A percentile compares a stretch with the other conserved stretches of the same genome.
Conservation (phyloP, 2,888 invertebrate species). For the Mesopsocus fuscifrons region DNA sequence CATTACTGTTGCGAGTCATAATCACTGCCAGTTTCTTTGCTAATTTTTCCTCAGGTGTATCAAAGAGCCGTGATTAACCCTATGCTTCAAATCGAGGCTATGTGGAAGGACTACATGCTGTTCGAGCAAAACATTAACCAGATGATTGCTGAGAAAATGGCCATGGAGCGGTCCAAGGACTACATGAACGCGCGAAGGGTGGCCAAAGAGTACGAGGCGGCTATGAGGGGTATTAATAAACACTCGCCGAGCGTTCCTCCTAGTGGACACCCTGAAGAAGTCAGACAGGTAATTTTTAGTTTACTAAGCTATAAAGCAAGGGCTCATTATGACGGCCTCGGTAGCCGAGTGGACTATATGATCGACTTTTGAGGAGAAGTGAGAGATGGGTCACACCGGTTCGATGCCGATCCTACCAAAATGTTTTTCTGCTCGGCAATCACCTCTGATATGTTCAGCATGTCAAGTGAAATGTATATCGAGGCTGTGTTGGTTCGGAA, state of each 20-base stretch:
- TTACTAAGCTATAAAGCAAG: not conserved
- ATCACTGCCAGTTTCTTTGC: no score
- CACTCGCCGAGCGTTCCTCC: slow-evolving; percentile 97
- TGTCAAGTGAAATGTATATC: no score
- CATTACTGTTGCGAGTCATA: no score
- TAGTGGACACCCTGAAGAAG: slow-evolving; percentile 69
- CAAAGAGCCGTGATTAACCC: slow-evolving; percentile 93
- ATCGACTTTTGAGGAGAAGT: no score
- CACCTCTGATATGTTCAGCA: no score
- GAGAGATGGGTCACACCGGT: no score
- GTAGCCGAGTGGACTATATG: no score
- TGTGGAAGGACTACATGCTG: slow-evolving; percentile 95
- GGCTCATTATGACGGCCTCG: no score
- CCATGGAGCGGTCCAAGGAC: slow-evolving; percentile 85
- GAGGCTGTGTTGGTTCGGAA: no score
- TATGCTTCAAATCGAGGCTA: slow-evolving; percentile 87
- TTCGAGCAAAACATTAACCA: slow-evolving; percentile 88
- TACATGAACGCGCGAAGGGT: slow-evolving; percentile 96
- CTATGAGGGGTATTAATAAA: slow-evolving; percentile 84
- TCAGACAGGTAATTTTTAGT: slow-evolving; percentile 54
- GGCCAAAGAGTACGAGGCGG: slow-evolving; percentile 87
- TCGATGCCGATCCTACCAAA: no score
- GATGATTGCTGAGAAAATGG: slow-evolving; percentile 91
- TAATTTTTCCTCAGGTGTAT: slow-evolving; percentile 59
- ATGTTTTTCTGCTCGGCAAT: no score